Evolutionary conservation across 2,888 invertebrate species (phyloP).

Genomic region (Leptopilina myrica): DNA sequence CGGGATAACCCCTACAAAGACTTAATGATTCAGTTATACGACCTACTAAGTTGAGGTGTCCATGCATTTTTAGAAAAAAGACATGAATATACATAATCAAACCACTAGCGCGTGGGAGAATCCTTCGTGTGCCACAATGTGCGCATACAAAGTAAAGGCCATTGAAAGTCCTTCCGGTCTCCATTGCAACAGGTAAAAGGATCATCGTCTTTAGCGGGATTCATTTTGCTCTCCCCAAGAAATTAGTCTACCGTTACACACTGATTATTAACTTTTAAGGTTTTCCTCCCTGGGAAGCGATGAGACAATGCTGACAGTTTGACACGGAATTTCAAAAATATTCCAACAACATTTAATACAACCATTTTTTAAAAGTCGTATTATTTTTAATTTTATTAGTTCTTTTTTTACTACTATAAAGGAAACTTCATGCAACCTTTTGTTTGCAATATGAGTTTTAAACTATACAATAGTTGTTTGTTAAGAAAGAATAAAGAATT

Average conservation of each 20-base stretch:
- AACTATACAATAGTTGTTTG: too few relatives aligned
- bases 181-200: conserved; percentile 30
- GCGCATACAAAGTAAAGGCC: conserved; percentile 16
- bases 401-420: too few relatives aligned
- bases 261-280: background rate
- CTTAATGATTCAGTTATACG: conserved; percentile 1
- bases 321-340: too few relatives aligned
- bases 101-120: conserved; percentile 25
- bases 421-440: too few relatives aligned
- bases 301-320: too few relatives aligned
- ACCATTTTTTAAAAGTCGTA: too few relatives aligned
- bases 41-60: background rate
- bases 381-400: too few relatives aligned
- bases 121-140: conserved; percentile 14
- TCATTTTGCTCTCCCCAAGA: conserved; percentile 10
- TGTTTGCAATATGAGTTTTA: too few relatives aligned
- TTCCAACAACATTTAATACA: too few relatives aligned
- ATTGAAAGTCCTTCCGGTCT: conserved; percentile 36
- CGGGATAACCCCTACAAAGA: conserved; percentile 15
- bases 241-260: conserved; percentile 31
- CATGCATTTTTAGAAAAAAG: background rate
- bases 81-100: background rate
- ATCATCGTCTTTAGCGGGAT: conserved; percentile 10
- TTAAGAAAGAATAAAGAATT: background rate
- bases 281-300: background rate